Base-by-base conservation (phyloP, 2,113 vertebrate species). In the Muntiacus reevesi region DNA sequence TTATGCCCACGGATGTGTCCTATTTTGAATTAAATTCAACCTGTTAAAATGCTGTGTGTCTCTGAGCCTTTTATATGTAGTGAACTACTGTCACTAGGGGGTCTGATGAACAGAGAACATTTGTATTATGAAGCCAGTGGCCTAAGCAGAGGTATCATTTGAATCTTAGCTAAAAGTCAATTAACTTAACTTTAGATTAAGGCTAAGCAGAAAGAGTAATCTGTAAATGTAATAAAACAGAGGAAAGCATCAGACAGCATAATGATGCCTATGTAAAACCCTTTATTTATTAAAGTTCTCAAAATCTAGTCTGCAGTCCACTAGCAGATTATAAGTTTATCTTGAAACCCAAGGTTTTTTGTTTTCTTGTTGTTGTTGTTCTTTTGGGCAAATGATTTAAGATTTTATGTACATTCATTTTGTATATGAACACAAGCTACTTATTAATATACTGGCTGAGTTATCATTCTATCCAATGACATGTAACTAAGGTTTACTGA, bases 241-340 rank as follows among this genome's bases (percentile, higher is more conserved):
- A 85, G 25, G 27, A 47, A 71, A 36, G 55, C 19, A 76, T 43
- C 30, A 67, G 89, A 50, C 8, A 55, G 27, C 52, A 71, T 36
- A 71, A n/a, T 59, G 62, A 78, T 78, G 43, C 55, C 23, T 87
- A 16, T 57, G 67, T 84, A 95, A 89, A 95, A 88, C 21, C 55
- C 27, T 85, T 96, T 93, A 95, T 95, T 94, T 89, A 94, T 96
- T 89, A 83, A 95, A 91, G 47, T 87, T 93, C 82, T 96, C 91
- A 88, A 57, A 84, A 92, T 94, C 76, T 71, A 87, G 40, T 94
- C 43, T 96, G 14, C 23, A 91, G 71, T 67, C 59, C 50, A 83
- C 59, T 82, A 79, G 47, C 43, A 5, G 6, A 7, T 88, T 89
- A 64, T 57, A 82, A 92, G 90, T 94, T 91, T 85, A 71, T 54